A percentile compares a stretch with the other conserved stretches of the same genome.
phyloP scores from a whole-genome alignment of 2,888 invertebrate genomes.

The Tipula vernalis region DNA sequence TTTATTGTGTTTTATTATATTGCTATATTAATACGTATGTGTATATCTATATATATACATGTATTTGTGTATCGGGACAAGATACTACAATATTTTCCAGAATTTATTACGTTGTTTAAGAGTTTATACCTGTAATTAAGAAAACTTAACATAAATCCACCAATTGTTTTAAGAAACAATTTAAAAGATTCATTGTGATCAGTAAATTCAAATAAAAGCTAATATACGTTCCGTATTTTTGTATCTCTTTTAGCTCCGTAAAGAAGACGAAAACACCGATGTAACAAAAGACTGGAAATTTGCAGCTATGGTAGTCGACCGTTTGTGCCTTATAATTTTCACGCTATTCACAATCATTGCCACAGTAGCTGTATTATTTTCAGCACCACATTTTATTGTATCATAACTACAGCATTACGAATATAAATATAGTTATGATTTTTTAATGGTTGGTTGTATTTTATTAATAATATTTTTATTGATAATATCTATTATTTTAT shows the following conservation, averaged over 20 bases:
- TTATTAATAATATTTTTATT: conserved; percentile 10
- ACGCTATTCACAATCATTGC: conserved; percentile 94
- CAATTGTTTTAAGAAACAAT: neutral
- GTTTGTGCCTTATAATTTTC: conserved; percentile 99
- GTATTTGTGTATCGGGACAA: neutral
- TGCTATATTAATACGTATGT: neutral
- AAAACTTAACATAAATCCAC: neutral
- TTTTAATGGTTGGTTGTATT: conserved; percentile 10
- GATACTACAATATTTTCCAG: neutral
- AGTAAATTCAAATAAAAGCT: neutral
- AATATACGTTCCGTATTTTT: neutral
- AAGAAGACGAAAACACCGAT: conserved; percentile 86
- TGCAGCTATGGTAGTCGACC: conserved; percentile 98
- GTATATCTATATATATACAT: neutral
- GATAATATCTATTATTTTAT: conserved; percentile 5
- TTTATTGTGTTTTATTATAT: neutral
- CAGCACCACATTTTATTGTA: conserved; percentile 92
- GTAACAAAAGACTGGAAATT: conserved; percentile 98
- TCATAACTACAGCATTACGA: conserved; percentile 44
- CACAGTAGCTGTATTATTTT: conserved; percentile 89
- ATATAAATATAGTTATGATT: conserved; percentile 10
- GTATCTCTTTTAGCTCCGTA: conserved; percentile 53
- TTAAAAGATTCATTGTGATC: neutral
- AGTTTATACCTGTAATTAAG: neutral
- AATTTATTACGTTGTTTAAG: neutral